These are phyloP conservation scores for Paramacrobiotus metropolitanus DNA, from an alignment of 1,140 invertebrate genomes.

Conservation along the genomic window DNA sequence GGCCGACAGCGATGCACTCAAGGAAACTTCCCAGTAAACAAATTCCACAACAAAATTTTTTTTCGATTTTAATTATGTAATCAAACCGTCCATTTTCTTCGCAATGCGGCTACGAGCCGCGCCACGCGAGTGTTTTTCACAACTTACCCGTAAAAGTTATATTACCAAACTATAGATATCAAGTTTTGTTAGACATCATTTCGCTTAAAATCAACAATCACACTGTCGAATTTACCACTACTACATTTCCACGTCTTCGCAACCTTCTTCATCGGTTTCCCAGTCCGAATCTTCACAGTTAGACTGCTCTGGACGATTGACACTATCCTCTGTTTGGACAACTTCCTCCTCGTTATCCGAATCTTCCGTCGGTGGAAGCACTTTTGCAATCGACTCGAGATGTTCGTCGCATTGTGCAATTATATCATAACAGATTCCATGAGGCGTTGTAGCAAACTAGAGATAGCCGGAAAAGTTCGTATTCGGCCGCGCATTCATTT, in stretches of 20 bases:
- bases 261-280: slow-evolving; percentile 1
- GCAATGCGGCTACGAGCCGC: too few relatives aligned
- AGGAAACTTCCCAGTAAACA: too few relatives aligned
- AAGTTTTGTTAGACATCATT: too few relatives aligned
- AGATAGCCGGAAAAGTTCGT: not conserved
- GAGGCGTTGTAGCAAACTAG: not conserved
- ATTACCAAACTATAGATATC: too few relatives aligned
- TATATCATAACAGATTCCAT: not conserved
- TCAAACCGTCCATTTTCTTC: too few relatives aligned
- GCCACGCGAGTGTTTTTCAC: too few relatives aligned
- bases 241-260: not conserved
- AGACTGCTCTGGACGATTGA: not conserved
- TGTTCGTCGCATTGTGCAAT: slow-evolving; percentile 4
- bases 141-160: too few relatives aligned
- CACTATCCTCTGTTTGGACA: not conserved
- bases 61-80: too few relatives aligned
- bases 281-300: not conserved
- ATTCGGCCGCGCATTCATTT: not conserved
- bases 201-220: too few relatives aligned
- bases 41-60: too few relatives aligned
- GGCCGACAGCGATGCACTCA: too few relatives aligned
- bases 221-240: too few relatives aligned
- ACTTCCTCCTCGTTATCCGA: not conserved
- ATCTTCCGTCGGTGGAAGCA: not conserved
- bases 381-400: not conserved